Base-by-base conservation (phyloP, 2,113 vertebrate genomes). In the Balaeniceps rex region DNA sequence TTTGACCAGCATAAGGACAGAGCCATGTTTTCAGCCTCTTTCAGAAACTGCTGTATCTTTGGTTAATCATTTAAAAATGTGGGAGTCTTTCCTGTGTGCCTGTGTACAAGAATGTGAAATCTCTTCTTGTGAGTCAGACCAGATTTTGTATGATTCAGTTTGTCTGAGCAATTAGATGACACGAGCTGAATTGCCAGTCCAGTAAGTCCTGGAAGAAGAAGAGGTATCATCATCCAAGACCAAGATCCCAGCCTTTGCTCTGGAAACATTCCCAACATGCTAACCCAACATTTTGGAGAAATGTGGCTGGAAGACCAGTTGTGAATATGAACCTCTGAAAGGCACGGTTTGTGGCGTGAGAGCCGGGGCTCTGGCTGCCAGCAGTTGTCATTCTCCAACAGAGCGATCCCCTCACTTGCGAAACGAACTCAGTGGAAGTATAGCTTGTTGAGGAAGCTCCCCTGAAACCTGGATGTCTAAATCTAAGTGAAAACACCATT, bases 121-220 rank as follows among this genome's bases (percentile, higher is more conserved):
- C 65, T 92, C 21, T 42, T 88, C 63, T 89, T 1, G 1, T 82
- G 66, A 89, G 46, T 95, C 89, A 93, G 83, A 80, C 24, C 49
- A 91, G 40, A 90, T 82, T 76, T 89, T 61, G 42, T 14, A 87
- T 92, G 81, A 92, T 76, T 95, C 76, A 88, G 25, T 91, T 93
- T 7, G 11, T 83, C 77, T 92, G 74, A 94, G 74, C 49, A 66
- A 66, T 77, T 75, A 79, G 72, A 52, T 57, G 72, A 69, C 17
- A 83, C 0, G 2, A 65, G 52, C 28, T 84, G 57, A 82, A 79
- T 31, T 54, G 49, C 74, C 36, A 64, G 64, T 80, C 71, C 46
- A 36, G 63, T 80, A 83, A 80, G 11, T 74, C 58, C 68, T 93
- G 31, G n/a, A 87, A 44, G 49, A 69, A 84, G 33, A 68, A 78